Conservation (phyloP, 2,888 invertebrate species). For the Poecilobothrus nobilitatus region DNA sequence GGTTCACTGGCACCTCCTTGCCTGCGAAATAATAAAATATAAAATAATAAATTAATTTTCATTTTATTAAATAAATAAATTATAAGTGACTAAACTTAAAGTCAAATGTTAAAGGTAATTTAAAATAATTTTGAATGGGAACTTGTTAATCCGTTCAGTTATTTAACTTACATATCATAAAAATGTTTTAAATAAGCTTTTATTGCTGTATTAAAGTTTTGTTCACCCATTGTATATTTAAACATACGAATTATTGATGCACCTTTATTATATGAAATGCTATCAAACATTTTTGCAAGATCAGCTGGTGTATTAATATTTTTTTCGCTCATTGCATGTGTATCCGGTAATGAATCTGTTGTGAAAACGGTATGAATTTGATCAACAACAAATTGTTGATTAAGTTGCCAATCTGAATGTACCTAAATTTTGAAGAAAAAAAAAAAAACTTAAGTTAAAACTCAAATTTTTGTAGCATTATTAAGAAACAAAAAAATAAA, state of each 20-base stretch:
- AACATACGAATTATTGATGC: slow-evolving; percentile 61
- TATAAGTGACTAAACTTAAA: no score
- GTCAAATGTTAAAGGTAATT: no score
- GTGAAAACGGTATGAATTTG: slow-evolving; percentile 57
- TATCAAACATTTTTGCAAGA: slow-evolving; percentile 55
- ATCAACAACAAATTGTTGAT: slow-evolving; percentile 60
- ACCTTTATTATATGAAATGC: slow-evolving; percentile 61
- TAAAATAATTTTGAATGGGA: no score
- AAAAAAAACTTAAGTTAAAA: no score
- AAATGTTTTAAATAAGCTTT: no score
- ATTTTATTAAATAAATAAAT: no score
- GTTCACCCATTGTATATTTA: slow-evolving; percentile 51
- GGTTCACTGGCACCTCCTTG: slow-evolving; percentile 43
- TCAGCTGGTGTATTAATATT: slow-evolving; percentile 51
- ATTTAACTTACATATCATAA: no score
- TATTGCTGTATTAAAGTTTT: slow-evolving; percentile 49
- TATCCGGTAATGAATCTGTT: slow-evolving; percentile 50
- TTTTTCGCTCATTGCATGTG: slow-evolving; percentile 52
- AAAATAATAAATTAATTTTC: no score
- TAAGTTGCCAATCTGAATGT: slow-evolving; percentile 55
- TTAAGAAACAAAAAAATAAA: no score
- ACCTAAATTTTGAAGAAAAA: no score
- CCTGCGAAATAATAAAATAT: no score
- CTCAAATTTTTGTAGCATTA: slow-evolving; percentile 41
- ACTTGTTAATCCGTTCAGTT: no score